These are phyloP conservation scores for Sepiola atlantica DNA, from an alignment of 2,888 invertebrate genomes.

Conservation along the genomic window DNA sequence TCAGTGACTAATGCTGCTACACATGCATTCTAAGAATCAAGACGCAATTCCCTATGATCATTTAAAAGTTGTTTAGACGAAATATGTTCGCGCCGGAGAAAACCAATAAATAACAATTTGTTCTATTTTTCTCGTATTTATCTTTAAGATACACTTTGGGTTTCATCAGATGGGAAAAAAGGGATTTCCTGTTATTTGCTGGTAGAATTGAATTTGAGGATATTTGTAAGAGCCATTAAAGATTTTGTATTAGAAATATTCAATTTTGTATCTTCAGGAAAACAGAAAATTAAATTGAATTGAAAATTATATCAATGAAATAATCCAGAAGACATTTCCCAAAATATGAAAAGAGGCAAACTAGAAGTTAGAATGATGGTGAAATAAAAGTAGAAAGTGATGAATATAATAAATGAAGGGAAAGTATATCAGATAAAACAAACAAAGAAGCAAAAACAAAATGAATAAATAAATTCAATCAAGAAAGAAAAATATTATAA, in stretches of 20 bases:
- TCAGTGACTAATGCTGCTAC: not conserved
- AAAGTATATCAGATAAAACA: not conserved
- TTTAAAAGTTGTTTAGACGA: not conserved
- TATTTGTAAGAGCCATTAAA: not conserved
- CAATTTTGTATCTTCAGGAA: not conserved
- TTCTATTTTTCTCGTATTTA: not conserved
- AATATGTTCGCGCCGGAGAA: not conserved
- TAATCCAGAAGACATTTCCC: slow-evolving; percentile 15
- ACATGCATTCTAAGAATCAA: not conserved
- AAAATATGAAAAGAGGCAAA: not conserved
- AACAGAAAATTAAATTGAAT: slow-evolving; percentile 20
- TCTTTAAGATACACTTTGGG: slow-evolving; percentile 12
- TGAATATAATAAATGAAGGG: not conserved
- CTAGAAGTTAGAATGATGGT: too few species aligned
- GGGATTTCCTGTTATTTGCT: not conserved
- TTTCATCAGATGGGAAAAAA: not conserved
- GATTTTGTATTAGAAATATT: not conserved
- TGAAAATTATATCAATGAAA: slow-evolving; percentile 32
- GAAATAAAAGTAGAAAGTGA: too few species aligned
- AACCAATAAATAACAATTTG: not conserved
- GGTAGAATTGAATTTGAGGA: not conserved
- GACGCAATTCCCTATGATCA: not conserved
- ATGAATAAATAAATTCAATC: not conserved
- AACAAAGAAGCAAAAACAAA: not conserved
- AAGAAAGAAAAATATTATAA: too few species aligned